These are phyloP conservation scores for Cynopterus brachyotis DNA, from an alignment of 2,113 vertebrate genomes.

Conservation along the genomic window DNA sequence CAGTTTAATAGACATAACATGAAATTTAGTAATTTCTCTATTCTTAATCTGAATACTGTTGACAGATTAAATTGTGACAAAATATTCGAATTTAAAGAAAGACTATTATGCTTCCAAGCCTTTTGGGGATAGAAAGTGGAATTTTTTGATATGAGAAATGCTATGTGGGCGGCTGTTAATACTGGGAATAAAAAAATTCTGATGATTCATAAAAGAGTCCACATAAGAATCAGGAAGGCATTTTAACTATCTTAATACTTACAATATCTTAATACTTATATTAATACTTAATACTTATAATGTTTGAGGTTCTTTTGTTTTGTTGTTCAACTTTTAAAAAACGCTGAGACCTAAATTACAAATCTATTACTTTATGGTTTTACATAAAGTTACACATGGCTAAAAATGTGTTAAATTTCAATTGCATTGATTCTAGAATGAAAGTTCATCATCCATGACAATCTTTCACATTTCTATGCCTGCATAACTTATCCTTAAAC, in stretches of 20 bases:
- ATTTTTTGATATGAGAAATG: slow-evolving; percentile 4
- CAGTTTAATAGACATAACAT: not conserved
- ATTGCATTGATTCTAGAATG: not conserved
- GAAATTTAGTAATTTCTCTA: not conserved
- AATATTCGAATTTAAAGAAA: slow-evolving; percentile 25
- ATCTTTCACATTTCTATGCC: not conserved
- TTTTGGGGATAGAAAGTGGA: not conserved
- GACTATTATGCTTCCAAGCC: not conserved
- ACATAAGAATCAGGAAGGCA: slow-evolving; percentile 12
- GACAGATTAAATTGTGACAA: not conserved
- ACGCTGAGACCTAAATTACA: not conserved
- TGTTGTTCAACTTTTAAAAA: slow-evolving; percentile 40
- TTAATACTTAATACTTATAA: slow-evolving; percentile 31
- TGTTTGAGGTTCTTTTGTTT: slow-evolving; percentile 4
- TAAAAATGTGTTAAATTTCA: slow-evolving; percentile 8
- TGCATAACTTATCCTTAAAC: not conserved
- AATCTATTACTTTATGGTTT: slow-evolving; percentile 2
- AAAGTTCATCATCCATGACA: not conserved
- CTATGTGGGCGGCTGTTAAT: not conserved
- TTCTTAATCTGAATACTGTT: not conserved
- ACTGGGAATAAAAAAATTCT: not conserved
- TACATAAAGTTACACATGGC: not conserved
- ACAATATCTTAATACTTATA: too few relatives aligned
- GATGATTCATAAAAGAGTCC: not conserved
- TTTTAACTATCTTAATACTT: slow-evolving; percentile 12